phyloP scores from a whole-genome alignment of 53 echinoderm and acorn worm genomes.

The Crossaster papposus region DNA sequence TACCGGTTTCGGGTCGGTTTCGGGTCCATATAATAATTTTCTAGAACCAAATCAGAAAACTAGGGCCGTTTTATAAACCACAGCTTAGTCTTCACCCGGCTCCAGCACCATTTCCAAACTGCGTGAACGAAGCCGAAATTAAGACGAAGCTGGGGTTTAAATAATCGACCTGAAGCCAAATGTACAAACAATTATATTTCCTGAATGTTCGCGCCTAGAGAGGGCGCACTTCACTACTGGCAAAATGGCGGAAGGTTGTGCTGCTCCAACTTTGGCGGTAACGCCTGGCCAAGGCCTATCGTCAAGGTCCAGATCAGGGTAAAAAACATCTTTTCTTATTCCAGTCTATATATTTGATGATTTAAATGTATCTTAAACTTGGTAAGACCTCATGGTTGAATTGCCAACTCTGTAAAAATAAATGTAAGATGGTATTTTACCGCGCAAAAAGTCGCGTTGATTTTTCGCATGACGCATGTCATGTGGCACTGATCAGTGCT shows the following conservation, averaged over 20 bases:
- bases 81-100: too few species aligned
- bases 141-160: too few species aligned
- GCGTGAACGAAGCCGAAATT: too few species aligned
- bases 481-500: too few species aligned
- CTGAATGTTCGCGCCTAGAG: too few species aligned
- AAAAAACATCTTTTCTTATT: neutral
- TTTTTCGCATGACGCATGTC: neutral
- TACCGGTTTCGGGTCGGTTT: too few species aligned
- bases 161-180: too few species aligned
- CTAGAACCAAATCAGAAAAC: too few species aligned
- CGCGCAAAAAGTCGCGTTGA: neutral
- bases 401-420: neutral
- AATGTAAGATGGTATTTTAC: neutral
- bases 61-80: too few species aligned
- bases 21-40: too few species aligned
- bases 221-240: conserved; percentile 32
- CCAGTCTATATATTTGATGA: neutral
- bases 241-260: conserved; percentile 53
- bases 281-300: neutral
- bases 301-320: conserved; percentile 49
- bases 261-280: conserved; percentile 32
- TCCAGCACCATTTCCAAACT: too few species aligned
- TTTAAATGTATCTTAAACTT: neutral
- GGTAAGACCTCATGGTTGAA: neutral
- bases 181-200: too few species aligned